Evolutionary conservation across 2,797 vertebrate genomes (phyloP), one percentile per base, ranked within the genome.

Genomic region (Notoglanidium macrostoma): DNA sequence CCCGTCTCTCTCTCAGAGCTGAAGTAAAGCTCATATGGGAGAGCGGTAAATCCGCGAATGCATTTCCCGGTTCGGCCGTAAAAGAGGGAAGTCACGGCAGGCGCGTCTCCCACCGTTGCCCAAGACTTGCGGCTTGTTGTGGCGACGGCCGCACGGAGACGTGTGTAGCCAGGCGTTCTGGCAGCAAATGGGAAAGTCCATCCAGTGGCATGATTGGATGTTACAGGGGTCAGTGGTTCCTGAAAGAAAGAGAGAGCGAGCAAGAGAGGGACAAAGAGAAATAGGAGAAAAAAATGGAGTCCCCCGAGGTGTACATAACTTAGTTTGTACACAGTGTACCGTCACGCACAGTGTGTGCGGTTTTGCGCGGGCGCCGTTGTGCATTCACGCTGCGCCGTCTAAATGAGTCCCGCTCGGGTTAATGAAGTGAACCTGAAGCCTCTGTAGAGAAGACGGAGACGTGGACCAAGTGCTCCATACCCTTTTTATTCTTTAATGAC

Each of bases 121-220:
- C 80, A 72, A 51, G 76, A 87, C 82, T 90, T 76, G 57, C 3
- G 84, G 92, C 91, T 93, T 91, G 89, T 81, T 51, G 79, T 87
- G 86, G 88, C 90, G 92, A 91, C 84, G 86, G 88, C 87, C 86
- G 54, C 89, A 72, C 85, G 77, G 90, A 88, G 86, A 83, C 85
- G 90, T 85, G 89, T 84, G 88, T 90, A 88, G 82, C 80, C 88
- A 89, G 92, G 90, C 92, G 29, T 92, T 90, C 88, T 88, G 90
- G 91, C 86, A 87, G 88, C 78, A 87, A 89, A 55, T 87, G 63
- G 87, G 70, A 77, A 92, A 90, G 91, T 92, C 90, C 88, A 92
- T 85, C 83, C 87, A 90, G 65, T 85, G 89, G 90, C 89, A 90
- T 91, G 90, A 94, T 92, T 92, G 89, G 92, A 94, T 92, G 91